These are phyloP conservation scores for Drosophila peninsularis DNA, from an alignment of 2,888 invertebrate species.

Conservation along the genomic window DNA sequence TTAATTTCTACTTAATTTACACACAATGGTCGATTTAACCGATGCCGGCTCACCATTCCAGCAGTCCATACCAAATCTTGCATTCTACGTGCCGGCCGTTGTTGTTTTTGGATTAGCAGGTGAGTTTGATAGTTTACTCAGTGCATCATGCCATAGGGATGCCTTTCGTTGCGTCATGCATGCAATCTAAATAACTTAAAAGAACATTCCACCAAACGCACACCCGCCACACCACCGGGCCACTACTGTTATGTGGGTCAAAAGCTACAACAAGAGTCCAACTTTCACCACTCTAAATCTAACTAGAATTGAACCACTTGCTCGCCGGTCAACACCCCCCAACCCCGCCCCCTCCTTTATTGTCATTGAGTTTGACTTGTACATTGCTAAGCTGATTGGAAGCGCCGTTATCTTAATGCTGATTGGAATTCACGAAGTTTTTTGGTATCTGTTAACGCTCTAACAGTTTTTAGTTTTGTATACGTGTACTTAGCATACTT, in stretches of 20 bases:
- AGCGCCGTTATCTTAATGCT: conserved; percentile 35
- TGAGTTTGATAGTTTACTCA: conserved; percentile 84
- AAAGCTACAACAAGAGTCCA: conserved; percentile 22
- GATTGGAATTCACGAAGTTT: not conserved
- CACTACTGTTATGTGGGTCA: conserved; percentile 57
- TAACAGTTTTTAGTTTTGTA: not conserved
- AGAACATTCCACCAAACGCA: not conserved
- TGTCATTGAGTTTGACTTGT: conserved; percentile 1
- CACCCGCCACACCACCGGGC: not conserved
- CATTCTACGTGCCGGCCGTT: conserved; percentile 94
- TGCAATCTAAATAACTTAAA: conserved; percentile 23
- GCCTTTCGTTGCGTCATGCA: conserved; percentile 48
- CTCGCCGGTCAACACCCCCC: not conserved
- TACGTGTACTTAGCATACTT: conserved; percentile 50
- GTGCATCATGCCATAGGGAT: not conserved
- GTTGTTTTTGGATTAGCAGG: conserved; percentile 92
- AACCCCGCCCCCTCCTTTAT: not conserved
- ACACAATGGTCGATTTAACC: conserved; percentile 93
- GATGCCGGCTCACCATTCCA: conserved; percentile 92
- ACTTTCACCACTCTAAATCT: conserved; percentile 57
- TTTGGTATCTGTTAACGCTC: conserved; percentile 1
- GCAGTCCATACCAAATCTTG: conserved; percentile 94
- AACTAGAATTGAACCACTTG: conserved; percentile 8
- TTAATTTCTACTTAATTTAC: conserved; percentile 11
- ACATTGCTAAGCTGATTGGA: conserved; percentile 12